Percentiles rank a stretch among this genome's conserved stretches.
phyloP scores from a whole-genome alignment of 2,888 invertebrate genomes.

The Eueremaeus valkanovi region DNA sequence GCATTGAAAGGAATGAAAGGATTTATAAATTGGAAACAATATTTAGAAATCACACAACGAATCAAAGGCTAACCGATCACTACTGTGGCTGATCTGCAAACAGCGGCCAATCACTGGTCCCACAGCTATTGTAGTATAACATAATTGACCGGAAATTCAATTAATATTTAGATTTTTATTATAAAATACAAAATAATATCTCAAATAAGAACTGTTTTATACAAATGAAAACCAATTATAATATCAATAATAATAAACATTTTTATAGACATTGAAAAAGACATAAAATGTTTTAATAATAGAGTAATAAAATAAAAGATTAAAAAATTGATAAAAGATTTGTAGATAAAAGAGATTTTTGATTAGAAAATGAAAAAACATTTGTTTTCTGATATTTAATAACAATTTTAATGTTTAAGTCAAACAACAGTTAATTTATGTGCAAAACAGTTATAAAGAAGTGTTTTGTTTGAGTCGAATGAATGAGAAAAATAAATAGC shows the following conservation, averaged over 20 bases:
- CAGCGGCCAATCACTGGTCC: too few species aligned
- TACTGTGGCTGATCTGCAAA: too few species aligned
- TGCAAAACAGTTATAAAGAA: background rate
- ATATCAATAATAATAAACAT: background rate
- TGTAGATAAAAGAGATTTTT: background rate
- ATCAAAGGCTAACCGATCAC: too few species aligned
- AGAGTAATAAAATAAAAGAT: background rate
- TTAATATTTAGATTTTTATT: too few species aligned
- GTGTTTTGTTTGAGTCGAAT: background rate
- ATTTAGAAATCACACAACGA: too few species aligned
- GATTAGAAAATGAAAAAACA: background rate
- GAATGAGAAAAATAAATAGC: conserved; percentile 1
- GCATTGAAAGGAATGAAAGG: conserved; percentile 14
- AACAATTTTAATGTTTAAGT: background rate
- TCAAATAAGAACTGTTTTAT: background rate
- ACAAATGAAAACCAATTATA: background rate
- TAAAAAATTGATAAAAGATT: background rate
- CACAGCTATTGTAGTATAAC: too few species aligned
- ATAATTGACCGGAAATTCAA: too few species aligned
- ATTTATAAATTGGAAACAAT: background rate
- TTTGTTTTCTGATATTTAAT: background rate
- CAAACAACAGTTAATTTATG: conserved; percentile 5
- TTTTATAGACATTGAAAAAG: background rate
- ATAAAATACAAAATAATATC: background rate
- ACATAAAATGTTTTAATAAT: background rate